These are phyloP conservation scores for Crossoptilon crossoptilon DNA, from an alignment of 2,797 vertebrate genomes.

Conservation along the genomic window DNA sequence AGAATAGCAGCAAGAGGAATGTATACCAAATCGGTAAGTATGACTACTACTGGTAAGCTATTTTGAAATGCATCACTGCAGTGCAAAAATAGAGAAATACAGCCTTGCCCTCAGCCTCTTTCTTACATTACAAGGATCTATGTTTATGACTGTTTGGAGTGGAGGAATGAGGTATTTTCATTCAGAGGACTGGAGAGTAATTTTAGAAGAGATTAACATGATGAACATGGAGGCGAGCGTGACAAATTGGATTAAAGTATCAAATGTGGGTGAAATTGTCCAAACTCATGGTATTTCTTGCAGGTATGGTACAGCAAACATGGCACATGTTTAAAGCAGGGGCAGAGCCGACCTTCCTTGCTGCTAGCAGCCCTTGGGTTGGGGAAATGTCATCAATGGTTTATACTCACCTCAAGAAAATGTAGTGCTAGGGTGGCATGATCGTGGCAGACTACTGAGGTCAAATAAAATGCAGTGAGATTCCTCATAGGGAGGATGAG, in stretches of 20 bases:
- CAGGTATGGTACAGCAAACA: neutral
- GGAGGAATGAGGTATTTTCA: slow-evolving; percentile 25
- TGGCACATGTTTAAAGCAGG: neutral
- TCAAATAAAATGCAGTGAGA: neutral
- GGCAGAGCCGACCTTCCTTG: neutral
- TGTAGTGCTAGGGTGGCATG: neutral
- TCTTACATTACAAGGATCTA: slow-evolving; percentile 40
- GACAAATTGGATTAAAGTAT: slow-evolving; percentile 3
- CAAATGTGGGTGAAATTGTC: neutral
- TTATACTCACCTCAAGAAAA: neutral
- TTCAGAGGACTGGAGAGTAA: slow-evolving; percentile 46
- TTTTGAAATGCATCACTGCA: slow-evolving; percentile 31
- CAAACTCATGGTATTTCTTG: neutral
- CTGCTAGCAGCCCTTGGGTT: neutral
- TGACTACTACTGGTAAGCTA: slow-evolving; percentile 26
- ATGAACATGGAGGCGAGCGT: neutral
- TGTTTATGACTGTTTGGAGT: slow-evolving; percentile 48
- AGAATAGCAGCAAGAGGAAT: neutral
- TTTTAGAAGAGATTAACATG: slow-evolving; percentile 56
- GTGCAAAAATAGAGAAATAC: slow-evolving; percentile 38
- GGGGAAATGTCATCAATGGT: neutral
- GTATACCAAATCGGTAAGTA: neutral
- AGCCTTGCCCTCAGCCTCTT: slow-evolving; percentile 36
- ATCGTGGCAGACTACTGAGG: fast-evolving
- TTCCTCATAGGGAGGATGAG: neutral